Percentiles rank a stretch among this genome's conserved stretches.
phyloP scores from a whole-genome alignment of 2,797 vertebrate genomes.

The Mormyrus hasselquistii region DNA sequence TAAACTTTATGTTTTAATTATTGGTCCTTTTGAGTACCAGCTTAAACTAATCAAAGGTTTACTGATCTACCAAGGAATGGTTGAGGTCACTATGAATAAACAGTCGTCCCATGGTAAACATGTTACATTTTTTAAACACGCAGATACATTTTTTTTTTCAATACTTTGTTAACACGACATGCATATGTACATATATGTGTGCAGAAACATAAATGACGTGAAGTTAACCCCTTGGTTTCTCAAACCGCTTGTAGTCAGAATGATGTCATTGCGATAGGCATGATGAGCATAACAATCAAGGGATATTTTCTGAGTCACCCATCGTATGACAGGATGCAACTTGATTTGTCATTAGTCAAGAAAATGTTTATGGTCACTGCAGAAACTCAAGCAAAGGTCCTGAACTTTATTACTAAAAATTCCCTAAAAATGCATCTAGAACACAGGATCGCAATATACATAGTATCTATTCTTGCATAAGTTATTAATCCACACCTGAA shows the following conservation, averaged over 20 bases:
- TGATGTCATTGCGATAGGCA: not conserved
- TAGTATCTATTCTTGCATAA: conserved; percentile 7
- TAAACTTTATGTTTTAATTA: not conserved
- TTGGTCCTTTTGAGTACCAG: not conserved
- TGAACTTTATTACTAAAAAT: not conserved
- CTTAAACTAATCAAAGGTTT: not conserved
- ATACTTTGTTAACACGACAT: not conserved
- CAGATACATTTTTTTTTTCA: not conserved
- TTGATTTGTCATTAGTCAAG: not conserved
- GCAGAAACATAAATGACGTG: not conserved
- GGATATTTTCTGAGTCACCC: conserved; percentile 1
- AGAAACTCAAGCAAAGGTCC: not conserved
- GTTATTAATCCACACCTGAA: not conserved
- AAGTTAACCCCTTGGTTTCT: not conserved
- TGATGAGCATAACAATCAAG: not conserved
- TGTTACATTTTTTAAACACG: not conserved
- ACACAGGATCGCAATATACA: not conserved
- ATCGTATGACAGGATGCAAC: not conserved
- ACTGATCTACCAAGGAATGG: not conserved
- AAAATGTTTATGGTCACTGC: not conserved
- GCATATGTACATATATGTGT: conserved; percentile 1
- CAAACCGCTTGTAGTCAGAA: not conserved
- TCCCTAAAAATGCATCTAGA: not conserved
- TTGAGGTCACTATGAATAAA: not conserved
- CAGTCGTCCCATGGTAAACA: not conserved